phyloP scores from a whole-genome alignment of 2,888 invertebrate species.

The Apamea epomidion region DNA sequence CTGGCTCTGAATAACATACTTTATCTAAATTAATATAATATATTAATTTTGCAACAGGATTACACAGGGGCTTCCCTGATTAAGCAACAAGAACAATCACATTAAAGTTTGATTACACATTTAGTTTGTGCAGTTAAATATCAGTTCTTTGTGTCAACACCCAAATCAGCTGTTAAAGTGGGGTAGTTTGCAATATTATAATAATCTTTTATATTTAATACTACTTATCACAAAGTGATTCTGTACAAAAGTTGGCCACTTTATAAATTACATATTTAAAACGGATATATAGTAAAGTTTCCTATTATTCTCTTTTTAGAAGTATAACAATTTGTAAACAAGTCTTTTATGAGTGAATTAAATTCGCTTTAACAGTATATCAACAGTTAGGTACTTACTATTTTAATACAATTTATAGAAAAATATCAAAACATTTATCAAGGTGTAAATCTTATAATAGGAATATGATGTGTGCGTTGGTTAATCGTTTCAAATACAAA shows the following conservation, averaged over 20 bases:
- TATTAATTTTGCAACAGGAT: slow-evolving; percentile 61
- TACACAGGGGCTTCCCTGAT: slow-evolving; percentile 44
- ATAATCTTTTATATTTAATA: slow-evolving; percentile 68
- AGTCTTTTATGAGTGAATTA: slow-evolving; percentile 67
- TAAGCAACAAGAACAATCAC: slow-evolving; percentile 62
- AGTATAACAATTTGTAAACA: slow-evolving; percentile 68
- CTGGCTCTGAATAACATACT: slow-evolving; percentile 56
- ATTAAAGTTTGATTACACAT: slow-evolving; percentile 46
- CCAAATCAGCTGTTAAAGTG: slow-evolving; percentile 66
- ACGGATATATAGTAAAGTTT: slow-evolving; percentile 59
- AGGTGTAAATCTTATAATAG: slow-evolving; percentile 52
- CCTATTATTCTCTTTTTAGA: slow-evolving; percentile 43
- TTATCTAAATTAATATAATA: slow-evolving; percentile 50
- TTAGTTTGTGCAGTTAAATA: slow-evolving; percentile 56
- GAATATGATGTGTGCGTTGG: slow-evolving; percentile 66
- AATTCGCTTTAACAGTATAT: slow-evolving; percentile 61
- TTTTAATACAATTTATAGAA: slow-evolving; percentile 66
- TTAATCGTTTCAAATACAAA: slow-evolving; percentile 69
- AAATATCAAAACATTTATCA: slow-evolving; percentile 66
- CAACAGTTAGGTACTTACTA: slow-evolving; percentile 56
- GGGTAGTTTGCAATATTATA: slow-evolving; percentile 70
- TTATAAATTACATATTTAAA: slow-evolving; percentile 61
- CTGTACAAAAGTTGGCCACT: slow-evolving; percentile 76
- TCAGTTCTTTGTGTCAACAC: slow-evolving; percentile 64
- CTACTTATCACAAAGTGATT: slow-evolving; percentile 76